phyloP scores from a whole-genome alignment of 2,113 vertebrate genomes.

The Pongo abelii region DNA sequence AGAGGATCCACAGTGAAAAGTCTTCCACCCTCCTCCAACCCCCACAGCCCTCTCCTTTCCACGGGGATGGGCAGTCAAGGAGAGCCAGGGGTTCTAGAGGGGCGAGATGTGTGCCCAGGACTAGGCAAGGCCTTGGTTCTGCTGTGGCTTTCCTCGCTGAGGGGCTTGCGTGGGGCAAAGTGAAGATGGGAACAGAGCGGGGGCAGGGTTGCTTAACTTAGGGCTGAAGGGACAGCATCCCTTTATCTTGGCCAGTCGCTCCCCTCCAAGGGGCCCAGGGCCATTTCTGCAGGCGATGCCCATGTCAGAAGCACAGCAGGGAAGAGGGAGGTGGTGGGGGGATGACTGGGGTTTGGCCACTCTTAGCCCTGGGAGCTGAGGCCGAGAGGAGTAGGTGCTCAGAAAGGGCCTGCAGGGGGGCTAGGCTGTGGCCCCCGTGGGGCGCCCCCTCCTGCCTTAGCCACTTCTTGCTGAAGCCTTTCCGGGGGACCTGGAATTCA shows the following conservation, averaged over 20 bases:
- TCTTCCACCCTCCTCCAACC: neutral
- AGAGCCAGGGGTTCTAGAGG: neutral
- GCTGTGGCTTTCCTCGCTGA: neutral
- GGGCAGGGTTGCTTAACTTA: neutral
- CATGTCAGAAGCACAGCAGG: neutral
- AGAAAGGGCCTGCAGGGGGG: neutral
- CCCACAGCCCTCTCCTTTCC: neutral
- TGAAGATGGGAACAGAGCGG: neutral
- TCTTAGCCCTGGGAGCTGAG: neutral
- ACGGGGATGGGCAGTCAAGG: neutral
- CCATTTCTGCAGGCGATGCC: neutral
- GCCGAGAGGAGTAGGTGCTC: neutral
- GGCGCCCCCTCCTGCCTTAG: no score
- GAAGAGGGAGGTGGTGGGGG: neutral
- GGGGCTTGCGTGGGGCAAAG: neutral
- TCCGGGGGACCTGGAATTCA: neutral
- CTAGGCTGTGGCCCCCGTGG: fast-evolving
- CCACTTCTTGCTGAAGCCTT: neutral
- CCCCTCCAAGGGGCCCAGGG: neutral
- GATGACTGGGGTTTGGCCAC: neutral
- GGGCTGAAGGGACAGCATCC: neutral
- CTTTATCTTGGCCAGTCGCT: neutral
- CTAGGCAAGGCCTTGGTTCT: fast-evolving
- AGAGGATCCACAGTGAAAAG: neutral
- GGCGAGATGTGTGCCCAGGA: fast-evolving